phyloP scores from a whole-genome alignment of 2,113 vertebrate genomes.

The Cynocephalus volans region DNA sequence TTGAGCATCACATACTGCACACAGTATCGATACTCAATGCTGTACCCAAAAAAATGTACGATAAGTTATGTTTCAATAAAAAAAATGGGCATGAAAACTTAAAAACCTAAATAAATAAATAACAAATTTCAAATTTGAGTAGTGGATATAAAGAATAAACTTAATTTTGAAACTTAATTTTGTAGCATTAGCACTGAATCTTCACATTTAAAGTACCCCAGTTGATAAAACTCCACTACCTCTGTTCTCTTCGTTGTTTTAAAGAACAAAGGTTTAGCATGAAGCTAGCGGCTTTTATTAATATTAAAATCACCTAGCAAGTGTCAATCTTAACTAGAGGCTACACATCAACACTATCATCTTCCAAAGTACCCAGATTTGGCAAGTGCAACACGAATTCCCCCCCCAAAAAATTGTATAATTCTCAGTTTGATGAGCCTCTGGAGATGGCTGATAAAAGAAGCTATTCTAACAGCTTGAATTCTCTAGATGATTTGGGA shows the following conservation, averaged over 20 bases:
- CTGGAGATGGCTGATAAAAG: constrained; percentile 58
- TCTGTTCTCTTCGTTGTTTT: background rate
- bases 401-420: background rate
- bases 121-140: background rate
- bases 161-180: background rate
- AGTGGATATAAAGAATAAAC: background rate
- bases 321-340: background rate
- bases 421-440: constrained; percentile 33
- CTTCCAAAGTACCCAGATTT: background rate
- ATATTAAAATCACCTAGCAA: constrained; percentile 34
- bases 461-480: constrained; percentile 24
- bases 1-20: too few relatives aligned
- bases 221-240: background rate
- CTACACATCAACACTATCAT: background rate
- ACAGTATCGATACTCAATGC: too few relatives aligned
- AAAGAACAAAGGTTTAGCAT: constrained; percentile 2
- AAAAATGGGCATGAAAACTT: too few relatives aligned
- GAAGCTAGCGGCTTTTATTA: background rate
- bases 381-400: background rate
- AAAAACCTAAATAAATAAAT: too few relatives aligned
- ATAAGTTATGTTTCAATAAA: too few relatives aligned
- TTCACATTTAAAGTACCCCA: constrained; percentile 14
- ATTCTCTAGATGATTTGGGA: constrained; percentile 45
- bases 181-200: background rate
- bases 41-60: too few relatives aligned